Conservation (phyloP, 1,140 invertebrate species). For the Trichoplusia ni region DNA sequence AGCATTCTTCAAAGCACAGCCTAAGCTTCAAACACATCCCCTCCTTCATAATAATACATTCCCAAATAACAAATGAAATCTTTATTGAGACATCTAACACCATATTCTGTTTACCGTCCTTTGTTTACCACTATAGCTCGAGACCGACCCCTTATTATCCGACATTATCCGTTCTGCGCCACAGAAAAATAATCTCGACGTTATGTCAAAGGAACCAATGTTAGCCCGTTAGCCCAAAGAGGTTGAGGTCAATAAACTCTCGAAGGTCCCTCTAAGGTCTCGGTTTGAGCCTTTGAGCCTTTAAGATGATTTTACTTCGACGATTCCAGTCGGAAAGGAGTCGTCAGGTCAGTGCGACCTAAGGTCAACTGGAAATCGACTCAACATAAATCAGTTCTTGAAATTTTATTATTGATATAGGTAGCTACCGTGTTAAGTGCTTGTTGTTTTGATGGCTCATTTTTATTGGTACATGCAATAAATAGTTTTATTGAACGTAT, state of each 20-base stretch:
- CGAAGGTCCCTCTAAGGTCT: slow-evolving; percentile 30
- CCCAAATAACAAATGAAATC: background rate
- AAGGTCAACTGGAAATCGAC: background rate
- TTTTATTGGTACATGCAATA: no score
- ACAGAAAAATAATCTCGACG: slow-evolving; percentile 12
- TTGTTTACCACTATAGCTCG: slow-evolving; percentile 5
- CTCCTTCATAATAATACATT: no score
- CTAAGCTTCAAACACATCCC: no score
- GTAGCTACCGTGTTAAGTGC: no score
- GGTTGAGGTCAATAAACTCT: slow-evolving; percentile 29
- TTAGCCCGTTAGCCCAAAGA: slow-evolving; percentile 19
- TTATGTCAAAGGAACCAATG: slow-evolving; percentile 21
- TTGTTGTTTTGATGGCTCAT: no score
- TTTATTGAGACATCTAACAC: background rate
- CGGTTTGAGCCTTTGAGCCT: slow-evolving; percentile 35
- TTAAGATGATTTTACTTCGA: slow-evolving; percentile 14
- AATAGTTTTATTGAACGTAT: no score
- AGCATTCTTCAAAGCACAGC: no score
- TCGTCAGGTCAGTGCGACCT: background rate
- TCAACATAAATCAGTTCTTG: no score
- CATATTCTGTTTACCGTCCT: slow-evolving; percentile 5
- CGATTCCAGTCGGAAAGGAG: slow-evolving; percentile 19
- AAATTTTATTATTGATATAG: no score
- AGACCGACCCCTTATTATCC: slow-evolving; percentile 5
- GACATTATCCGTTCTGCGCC: slow-evolving; percentile 1